Conservation (phyloP, 2,888 invertebrate genomes). For the Limnephilus marmoratus region DNA sequence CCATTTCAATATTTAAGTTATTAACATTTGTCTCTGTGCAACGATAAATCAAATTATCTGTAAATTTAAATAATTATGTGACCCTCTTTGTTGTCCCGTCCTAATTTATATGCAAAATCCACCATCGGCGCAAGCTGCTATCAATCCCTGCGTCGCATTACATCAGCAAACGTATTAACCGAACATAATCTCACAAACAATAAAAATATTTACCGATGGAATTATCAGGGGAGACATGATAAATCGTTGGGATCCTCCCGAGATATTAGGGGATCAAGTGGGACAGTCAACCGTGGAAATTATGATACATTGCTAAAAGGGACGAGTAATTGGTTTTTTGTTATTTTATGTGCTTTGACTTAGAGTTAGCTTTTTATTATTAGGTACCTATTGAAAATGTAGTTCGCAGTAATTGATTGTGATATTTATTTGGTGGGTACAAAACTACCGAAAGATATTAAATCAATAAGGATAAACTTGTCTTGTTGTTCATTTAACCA, state of each 20-base stretch:
- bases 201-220: conserved; percentile 57
- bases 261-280: conserved; percentile 27
- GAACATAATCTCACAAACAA: conserved; percentile 50
- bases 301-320: conserved; percentile 9
- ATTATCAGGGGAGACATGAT: conserved; percentile 56
- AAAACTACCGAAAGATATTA: neutral
- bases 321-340: neutral
- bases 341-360: neutral
- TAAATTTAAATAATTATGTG: neutral
- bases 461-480: neutral
- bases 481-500: neutral
- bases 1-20: neutral
- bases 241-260: conserved; percentile 40
- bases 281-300: conserved; percentile 2
- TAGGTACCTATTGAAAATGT: neutral
- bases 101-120: conserved; percentile 49
- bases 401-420: neutral
- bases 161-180: conserved; percentile 54
- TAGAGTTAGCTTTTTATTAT: neutral
- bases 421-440: neutral
- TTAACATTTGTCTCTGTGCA: neutral
- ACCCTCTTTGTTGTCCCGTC: conserved; percentile 5
- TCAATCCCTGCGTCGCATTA: conserved; percentile 39
- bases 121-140: conserved; percentile 51
- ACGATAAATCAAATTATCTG: neutral